Evolutionary conservation across 1,140 invertebrate species (phyloP), one percentile per base, ranked within the genome.

Genomic region (Drosophila lini): DNA sequence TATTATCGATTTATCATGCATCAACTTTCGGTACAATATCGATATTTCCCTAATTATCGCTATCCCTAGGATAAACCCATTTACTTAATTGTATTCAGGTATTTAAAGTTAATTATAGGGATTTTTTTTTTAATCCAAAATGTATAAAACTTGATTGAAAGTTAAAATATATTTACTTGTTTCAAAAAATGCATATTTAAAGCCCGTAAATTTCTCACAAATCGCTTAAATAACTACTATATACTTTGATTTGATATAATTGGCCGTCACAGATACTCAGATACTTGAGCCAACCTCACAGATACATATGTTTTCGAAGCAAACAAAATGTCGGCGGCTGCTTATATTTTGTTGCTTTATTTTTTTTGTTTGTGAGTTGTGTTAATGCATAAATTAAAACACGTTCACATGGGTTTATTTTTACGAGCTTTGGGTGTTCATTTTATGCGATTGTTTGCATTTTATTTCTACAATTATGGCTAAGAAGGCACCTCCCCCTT

Each of bases 271-370:
- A 50, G 47, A 62, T 42, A 81, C 38, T 22, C 34, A 9, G 19
- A 10, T 22, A 28, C 22, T 38, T 32, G 15, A 32, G 68, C 22
- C 40, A 52, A 48, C 47, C 47, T 48, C 67, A 53, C 48, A 77
- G 61, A 70, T 47, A 82, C 36, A n/a, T 50, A 22, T n/a, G 28
- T 36, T 59, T 45, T 52, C 19, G n/a, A 44, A 38, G 11, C 53
- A 56, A 73, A 80, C 81, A 80, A 86, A 81, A 81, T 85, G 81
- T 85, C 82, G 69, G 82, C 81, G 79, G 74, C 82, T 82, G 81
- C 44, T 58, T 41, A 36, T 36, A n/a, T 22, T 11, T 13, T 50
- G 5, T 10, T 16, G 5, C 31, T 31, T 32, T 8, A 8, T 28
- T 28, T 50, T 31, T 11, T n/a, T 28, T 28, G 45, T 16, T 25